phyloP scores from a whole-genome alignment of 1,140 invertebrate genomes.

The Cotesia typhae region DNA sequence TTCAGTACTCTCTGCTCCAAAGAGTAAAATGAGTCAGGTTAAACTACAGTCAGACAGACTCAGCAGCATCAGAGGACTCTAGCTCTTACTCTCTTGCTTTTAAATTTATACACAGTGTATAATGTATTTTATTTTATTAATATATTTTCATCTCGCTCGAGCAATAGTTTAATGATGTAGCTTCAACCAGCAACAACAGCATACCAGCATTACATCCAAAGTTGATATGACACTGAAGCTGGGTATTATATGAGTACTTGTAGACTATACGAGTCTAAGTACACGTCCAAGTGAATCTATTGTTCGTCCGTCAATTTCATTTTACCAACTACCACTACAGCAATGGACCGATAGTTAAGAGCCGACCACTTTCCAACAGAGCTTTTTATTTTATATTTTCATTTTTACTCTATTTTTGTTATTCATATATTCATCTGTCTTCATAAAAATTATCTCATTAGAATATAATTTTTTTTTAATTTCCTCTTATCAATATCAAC shows the following conservation, averaged over 20 bases:
- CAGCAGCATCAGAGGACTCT: background rate
- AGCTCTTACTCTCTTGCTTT: no score
- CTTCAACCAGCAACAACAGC: background rate
- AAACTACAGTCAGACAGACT: constrained; percentile 11
- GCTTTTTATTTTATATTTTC: no score
- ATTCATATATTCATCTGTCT: no score
- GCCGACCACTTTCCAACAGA: background rate
- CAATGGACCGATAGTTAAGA: constrained; percentile 25
- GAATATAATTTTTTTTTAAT: no score
- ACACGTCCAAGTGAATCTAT: constrained; percentile 44
- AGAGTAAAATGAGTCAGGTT: background rate
- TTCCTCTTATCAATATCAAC: no score
- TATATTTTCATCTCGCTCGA: background rate
- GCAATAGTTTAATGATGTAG: constrained; percentile 22
- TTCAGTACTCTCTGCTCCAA: background rate
- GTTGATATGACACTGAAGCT: constrained; percentile 7
- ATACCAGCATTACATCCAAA: background rate
- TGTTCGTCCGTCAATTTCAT: constrained; percentile 54
- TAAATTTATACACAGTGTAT: background rate
- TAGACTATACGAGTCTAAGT: background rate
- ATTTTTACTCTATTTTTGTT: no score
- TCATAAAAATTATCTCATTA: no score
- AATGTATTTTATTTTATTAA: background rate
- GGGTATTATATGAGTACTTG: background rate
- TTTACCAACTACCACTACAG: background rate